Percentiles rank a stretch among this genome's conserved stretches.
Evolutionary conservation across 2,113 vertebrate species (phyloP).

Genomic region (Microcebus lehilahytsara): DNA sequence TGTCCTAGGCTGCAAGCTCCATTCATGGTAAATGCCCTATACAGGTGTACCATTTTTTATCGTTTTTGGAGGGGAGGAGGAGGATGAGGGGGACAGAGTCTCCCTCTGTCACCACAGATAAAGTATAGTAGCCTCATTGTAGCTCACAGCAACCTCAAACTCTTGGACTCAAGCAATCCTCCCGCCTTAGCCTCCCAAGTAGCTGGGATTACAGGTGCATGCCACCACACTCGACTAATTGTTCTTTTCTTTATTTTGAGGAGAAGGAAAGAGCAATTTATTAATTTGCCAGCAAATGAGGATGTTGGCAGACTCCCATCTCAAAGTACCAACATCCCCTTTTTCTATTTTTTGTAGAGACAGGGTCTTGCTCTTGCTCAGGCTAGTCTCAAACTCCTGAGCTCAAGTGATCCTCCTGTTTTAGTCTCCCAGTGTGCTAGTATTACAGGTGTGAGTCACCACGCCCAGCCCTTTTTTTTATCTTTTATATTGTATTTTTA

Average conservation of each 20-base stretch:
- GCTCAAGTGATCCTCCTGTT: neutral
- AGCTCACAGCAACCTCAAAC: neutral
- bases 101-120: neutral
- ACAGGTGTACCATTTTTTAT: neutral
- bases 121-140: neutral
- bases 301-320: no score
- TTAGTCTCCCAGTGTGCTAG: neutral
- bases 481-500: no score
- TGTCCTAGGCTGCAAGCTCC: no score
- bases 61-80: neutral
- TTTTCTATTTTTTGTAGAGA: neutral
- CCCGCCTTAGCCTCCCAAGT: neutral
- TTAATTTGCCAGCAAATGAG: no score
- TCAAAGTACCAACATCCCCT: no score
- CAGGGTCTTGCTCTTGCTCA: neutral
- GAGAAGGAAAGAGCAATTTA: no score
- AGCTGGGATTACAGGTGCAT: neutral
- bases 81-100: neutral
- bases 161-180: neutral
- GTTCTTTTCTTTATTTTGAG: neutral
- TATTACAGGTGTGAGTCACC: neutral
- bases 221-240: neutral
- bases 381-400: neutral
- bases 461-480: neutral
- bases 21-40: no score